phyloP scores from a whole-genome alignment of 2,797 vertebrate species.

The Lepidocolaptes lacrymiger region DNA sequence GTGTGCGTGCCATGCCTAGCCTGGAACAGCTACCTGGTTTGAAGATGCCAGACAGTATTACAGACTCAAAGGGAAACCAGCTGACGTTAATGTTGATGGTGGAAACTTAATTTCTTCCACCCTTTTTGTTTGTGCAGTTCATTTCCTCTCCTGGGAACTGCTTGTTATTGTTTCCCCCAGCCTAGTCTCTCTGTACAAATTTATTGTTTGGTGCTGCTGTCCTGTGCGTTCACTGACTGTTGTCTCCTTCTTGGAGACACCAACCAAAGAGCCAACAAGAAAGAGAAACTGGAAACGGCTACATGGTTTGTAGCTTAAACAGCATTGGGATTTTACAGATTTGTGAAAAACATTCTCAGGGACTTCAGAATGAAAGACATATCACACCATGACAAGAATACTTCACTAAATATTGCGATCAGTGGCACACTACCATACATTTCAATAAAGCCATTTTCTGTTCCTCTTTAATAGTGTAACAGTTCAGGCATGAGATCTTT shows the following conservation, averaged over 20 bases:
- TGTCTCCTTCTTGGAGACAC: neutral
- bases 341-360: neutral
- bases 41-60: neutral
- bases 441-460: neutral
- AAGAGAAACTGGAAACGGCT: neutral
- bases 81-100: neutral
- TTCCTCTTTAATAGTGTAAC: neutral
- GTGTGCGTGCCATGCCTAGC: neutral
- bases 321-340: fast-evolving
- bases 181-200: neutral
- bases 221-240: neutral
- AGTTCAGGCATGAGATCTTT: neutral
- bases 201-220: neutral
- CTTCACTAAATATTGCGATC: neutral
- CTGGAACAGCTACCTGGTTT: neutral
- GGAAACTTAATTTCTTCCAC: constrained; percentile 2
- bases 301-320: neutral
- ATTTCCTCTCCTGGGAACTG: constrained; percentile 37
- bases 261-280: neutral
- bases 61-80: constrained; percentile 10
- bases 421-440: fast-evolving
- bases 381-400: neutral
- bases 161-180: neutral
- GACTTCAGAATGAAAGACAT: neutral
- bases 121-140: constrained; percentile 1